A percentile compares a stretch with the other conserved stretches of the same genome.
Conservation (phyloP, 2,797 vertebrate species). For the Enteromius treurensis region DNA sequence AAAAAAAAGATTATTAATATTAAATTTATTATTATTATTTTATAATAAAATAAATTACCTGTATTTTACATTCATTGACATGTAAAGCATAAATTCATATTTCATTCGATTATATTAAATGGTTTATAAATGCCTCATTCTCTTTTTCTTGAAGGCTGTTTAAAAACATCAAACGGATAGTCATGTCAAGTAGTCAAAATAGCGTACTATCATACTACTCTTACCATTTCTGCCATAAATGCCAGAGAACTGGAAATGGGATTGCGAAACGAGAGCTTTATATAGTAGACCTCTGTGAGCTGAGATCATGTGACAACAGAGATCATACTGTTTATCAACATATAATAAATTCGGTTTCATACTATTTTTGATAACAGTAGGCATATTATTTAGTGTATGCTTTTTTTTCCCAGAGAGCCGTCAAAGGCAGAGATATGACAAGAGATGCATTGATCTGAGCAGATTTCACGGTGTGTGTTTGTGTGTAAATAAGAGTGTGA, state of each 20-base stretch:
- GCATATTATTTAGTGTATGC: neutral
- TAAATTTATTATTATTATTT: neutral
- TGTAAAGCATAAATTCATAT: neutral
- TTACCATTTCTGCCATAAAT: neutral
- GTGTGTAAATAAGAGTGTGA: neutral
- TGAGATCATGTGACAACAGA: neutral
- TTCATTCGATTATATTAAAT: too few relatives aligned
- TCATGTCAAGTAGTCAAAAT: neutral
- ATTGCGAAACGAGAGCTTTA: neutral
- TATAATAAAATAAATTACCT: neutral
- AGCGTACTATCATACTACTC: neutral
- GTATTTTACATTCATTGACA: neutral
- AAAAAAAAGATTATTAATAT: neutral
- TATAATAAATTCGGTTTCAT: neutral
- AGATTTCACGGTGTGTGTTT: neutral
- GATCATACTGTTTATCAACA: neutral
- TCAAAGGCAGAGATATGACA: constrained; percentile 12
- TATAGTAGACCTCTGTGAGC: neutral
- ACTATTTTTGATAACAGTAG: constrained; percentile 9
- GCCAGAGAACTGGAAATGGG: neutral
- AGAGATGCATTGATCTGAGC: constrained; percentile 58
- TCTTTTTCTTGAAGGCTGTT: neutral
- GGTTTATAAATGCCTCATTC: neutral
- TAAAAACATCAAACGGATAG: neutral
- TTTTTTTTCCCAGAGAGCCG: neutral